These are phyloP conservation scores for Idaea dimidiata DNA, from an alignment of 2,888 invertebrate genomes.

Conservation along the genomic window DNA sequence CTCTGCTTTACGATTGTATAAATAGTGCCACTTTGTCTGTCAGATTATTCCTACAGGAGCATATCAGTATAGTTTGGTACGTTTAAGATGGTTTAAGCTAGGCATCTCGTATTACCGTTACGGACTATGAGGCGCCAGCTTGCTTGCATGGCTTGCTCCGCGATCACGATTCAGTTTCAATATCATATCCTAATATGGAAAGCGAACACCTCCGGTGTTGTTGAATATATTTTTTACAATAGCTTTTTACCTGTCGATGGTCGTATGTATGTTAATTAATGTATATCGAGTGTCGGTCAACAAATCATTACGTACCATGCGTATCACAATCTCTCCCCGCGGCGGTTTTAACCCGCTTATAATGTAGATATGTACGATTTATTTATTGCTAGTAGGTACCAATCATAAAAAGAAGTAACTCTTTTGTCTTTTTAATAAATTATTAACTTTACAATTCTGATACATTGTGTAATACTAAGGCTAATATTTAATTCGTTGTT, in stretches of 20 bases:
- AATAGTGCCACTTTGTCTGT: conserved; percentile 27
- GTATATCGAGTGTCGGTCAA: conserved; percentile 1
- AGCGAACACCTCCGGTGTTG: conserved; percentile 8
- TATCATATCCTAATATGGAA: conserved; percentile 32
- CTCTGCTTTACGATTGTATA: conserved; percentile 28
- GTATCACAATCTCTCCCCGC: background rate
- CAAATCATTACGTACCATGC: conserved; percentile 3
- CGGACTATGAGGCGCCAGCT: conserved; percentile 63
- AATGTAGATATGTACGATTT: background rate
- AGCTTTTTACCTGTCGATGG: conserved; percentile 3
- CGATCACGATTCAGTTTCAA: conserved; percentile 34
- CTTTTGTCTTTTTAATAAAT: background rate
- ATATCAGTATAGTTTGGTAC: conserved; percentile 50
- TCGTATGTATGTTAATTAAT: conserved; percentile 1
- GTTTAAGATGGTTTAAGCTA: conserved; percentile 62
- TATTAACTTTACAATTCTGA: too few relatives aligned
- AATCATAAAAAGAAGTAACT: background rate
- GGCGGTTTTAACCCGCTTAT: conserved; percentile 3
- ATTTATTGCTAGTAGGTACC: background rate
- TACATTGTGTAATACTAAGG: too few relatives aligned
- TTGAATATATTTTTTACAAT: background rate
- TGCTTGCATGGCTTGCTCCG: conserved; percentile 33
- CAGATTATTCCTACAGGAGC: conserved; percentile 37
- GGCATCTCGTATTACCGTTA: conserved; percentile 77
- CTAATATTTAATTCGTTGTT: too few relatives aligned